These are phyloP conservation scores for Machimus atricapillus DNA, from an alignment of 2,888 invertebrate species.

Conservation along the genomic window DNA sequence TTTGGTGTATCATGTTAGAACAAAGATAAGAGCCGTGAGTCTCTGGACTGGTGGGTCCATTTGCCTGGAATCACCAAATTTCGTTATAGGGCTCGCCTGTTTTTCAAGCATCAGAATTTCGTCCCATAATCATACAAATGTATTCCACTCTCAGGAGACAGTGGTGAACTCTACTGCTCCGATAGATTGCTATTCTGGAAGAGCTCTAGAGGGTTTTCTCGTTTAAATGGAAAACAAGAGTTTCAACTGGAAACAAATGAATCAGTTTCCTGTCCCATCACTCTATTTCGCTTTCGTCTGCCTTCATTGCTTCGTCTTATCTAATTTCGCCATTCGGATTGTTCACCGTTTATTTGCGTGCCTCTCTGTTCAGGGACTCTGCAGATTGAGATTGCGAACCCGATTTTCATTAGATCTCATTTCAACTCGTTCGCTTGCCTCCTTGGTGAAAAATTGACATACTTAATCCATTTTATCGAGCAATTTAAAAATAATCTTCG, in stretches of 20 bases:
- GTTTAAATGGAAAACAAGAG: background rate
- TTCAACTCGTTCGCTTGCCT: background rate
- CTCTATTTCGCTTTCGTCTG: background rate
- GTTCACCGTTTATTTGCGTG: background rate
- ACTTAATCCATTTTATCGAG: background rate
- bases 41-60: background rate
- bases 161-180: background rate
- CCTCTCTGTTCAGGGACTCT: background rate
- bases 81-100: background rate
- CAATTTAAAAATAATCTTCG: background rate
- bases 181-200: background rate
- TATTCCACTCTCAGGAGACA: background rate
- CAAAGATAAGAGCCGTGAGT: background rate
- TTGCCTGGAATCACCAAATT: background rate
- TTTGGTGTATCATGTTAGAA: conserved; percentile 12
- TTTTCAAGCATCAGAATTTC: background rate
- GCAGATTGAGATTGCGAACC: background rate
- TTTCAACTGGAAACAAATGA: background rate
- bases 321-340: background rate
- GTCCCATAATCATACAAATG: background rate
- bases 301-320: background rate
- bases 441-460: background rate
- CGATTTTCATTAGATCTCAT: background rate
- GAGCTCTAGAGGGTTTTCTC: background rate
- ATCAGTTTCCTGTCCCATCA: background rate